These are phyloP conservation scores for Tribolium freemani DNA, from an alignment of 2,888 invertebrate species.

Conservation along the genomic window DNA sequence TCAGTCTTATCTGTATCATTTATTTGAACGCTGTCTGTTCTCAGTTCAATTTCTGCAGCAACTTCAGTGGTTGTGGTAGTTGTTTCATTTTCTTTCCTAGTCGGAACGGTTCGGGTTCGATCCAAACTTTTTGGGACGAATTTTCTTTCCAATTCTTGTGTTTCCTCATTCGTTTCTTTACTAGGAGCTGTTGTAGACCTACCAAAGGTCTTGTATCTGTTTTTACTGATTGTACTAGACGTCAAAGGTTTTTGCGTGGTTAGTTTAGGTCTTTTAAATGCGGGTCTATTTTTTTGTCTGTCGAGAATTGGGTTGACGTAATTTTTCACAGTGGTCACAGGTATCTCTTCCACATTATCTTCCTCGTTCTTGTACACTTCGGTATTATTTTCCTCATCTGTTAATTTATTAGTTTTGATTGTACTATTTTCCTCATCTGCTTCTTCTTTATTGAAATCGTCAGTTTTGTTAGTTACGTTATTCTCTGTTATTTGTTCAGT, in stretches of 20 bases:
- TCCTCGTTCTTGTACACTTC: neutral
- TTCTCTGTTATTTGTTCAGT: neutral
- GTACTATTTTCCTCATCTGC: slow-evolving; percentile 37
- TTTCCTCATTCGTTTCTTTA: slow-evolving; percentile 15
- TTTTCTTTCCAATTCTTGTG: slow-evolving; percentile 10
- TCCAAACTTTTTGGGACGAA: slow-evolving; percentile 37
- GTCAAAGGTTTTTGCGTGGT: slow-evolving; percentile 22
- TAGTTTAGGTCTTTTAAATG: slow-evolving; percentile 32
- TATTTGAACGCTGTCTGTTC: neutral
- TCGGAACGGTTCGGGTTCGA: neutral
- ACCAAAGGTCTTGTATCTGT: slow-evolving; percentile 5
- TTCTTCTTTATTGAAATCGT: neutral
- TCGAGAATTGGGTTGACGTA: slow-evolving; percentile 39
- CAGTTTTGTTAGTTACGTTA: too few species aligned
- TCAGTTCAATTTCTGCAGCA: slow-evolving; percentile 5
- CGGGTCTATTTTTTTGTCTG: slow-evolving; percentile 36
- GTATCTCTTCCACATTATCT: slow-evolving; percentile 17
- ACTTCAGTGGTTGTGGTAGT: slow-evolving; percentile 3
- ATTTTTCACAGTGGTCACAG: slow-evolving; percentile 13
- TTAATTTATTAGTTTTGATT: neutral
- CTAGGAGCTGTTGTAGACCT: slow-evolving; percentile 24
- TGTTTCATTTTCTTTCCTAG: neutral
- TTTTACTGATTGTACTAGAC: slow-evolving; percentile 10
- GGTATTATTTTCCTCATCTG: slow-evolving; percentile 43
- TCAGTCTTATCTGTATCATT: neutral